Evolutionary conservation across 2,888 invertebrate species (phyloP).

Genomic region (Liposcelis brunnea): DNA sequence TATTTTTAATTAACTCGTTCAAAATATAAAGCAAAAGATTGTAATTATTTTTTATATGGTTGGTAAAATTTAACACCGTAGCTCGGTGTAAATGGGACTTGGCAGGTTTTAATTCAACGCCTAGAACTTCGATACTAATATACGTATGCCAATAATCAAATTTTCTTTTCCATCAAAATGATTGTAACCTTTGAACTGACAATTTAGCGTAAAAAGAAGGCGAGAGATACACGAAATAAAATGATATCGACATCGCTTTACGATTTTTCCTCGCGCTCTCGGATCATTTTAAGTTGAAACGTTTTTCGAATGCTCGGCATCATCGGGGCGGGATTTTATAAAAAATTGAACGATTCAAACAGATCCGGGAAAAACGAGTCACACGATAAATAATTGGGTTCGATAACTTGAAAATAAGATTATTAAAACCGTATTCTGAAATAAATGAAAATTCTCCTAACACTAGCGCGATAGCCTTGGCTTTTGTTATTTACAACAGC

Average conservation of each 20-base stretch:
- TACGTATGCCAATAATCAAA: constrained; percentile 10
- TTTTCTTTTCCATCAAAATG: constrained; percentile 10
- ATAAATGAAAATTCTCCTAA: too few relatives aligned
- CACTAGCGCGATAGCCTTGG: too few relatives aligned
- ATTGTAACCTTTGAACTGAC: constrained; percentile 9
- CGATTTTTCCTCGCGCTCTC: too few relatives aligned
- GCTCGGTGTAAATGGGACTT: too few relatives aligned
- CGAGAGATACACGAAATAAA: too few relatives aligned
- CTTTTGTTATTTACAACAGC: too few relatives aligned
- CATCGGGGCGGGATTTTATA: neutral
- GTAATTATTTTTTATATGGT: too few relatives aligned
- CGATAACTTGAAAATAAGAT: constrained; percentile 9
- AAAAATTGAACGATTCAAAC: neutral
- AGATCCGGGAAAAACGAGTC: constrained; percentile 9
- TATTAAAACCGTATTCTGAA: constrained; percentile 6
- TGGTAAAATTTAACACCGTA: too few relatives aligned
- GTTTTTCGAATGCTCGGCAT: neutral
- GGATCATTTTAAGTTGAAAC: neutral
- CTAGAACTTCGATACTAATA: constrained; percentile 8
- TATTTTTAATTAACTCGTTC: too few relatives aligned
- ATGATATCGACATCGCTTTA: too few relatives aligned
- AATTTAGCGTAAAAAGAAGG: neutral
- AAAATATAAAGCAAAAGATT: too few relatives aligned
- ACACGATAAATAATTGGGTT: constrained; percentile 8
- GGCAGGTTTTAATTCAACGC: neutral